Evolutionary conservation across 2,888 invertebrate genomes (phyloP).

Genomic region (Oeneis ivallda): DNA sequence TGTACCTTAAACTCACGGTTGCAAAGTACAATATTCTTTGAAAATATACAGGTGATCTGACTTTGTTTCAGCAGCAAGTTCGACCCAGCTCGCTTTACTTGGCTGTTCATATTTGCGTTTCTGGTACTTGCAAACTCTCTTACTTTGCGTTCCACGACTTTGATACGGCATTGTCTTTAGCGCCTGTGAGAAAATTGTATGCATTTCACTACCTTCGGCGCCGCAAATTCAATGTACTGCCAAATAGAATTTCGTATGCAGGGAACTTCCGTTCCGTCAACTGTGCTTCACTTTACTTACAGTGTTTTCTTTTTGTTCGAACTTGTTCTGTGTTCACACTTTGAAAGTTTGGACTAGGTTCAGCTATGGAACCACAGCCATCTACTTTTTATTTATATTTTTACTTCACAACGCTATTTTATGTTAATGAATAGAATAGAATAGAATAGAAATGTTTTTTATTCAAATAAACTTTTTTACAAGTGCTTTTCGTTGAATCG

Average conservation of each 20-base stretch:
- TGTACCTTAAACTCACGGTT: background rate
- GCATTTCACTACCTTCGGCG: conserved; percentile 51
- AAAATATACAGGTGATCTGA: conserved; percentile 34
- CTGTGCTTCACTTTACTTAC: conserved; percentile 23
- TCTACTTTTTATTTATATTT: background rate
- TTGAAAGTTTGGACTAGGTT: background rate
- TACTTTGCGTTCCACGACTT: conserved; percentile 68
- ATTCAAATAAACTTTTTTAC: too few species aligned
- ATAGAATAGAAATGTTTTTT: too few species aligned
- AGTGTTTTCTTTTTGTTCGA: conserved; percentile 10
- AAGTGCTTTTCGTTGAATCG: too few species aligned
- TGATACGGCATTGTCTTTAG: conserved; percentile 70
- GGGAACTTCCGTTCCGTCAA: conserved; percentile 33
- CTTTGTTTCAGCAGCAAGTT: conserved; percentile 37
- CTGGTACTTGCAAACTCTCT: conserved; percentile 73
- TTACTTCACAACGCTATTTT: too few species aligned
- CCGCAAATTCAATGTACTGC: conserved; percentile 31
- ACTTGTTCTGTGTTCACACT: conserved; percentile 5
- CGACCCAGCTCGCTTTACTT: conserved; percentile 62
- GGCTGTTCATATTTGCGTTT: conserved; percentile 69
- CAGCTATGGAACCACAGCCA: background rate
- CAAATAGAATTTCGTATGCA: conserved; percentile 36
- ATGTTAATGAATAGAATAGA: too few species aligned
- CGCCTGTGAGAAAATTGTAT: conserved; percentile 65
- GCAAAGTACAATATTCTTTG: conserved; percentile 21